Evolutionary conservation across 2,113 vertebrate species (phyloP).

Genomic region (cat (Felis catus)): DNA sequence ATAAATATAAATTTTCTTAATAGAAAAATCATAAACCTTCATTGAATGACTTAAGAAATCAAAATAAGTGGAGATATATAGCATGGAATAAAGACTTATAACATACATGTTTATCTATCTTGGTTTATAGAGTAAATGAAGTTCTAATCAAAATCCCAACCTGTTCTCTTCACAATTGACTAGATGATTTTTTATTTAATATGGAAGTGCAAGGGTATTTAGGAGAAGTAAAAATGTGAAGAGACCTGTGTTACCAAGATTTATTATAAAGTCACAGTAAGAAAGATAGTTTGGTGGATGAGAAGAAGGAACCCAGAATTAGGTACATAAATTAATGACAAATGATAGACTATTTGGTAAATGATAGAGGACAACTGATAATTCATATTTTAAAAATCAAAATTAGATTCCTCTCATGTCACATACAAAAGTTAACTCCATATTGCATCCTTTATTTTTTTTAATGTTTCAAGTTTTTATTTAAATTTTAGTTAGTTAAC

Average conservation of each 20-base stretch:
- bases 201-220: not conserved
- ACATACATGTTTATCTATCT: not conserved
- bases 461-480: not conserved
- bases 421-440: not conserved
- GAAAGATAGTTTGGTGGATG: not conserved
- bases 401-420: not conserved
- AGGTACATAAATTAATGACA: not conserved
- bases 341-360: not conserved
- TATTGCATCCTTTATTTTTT: not conserved
- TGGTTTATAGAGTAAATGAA: not conserved
- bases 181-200: not conserved
- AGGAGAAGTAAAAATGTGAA: not conserved
- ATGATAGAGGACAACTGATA: not conserved
- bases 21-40: not conserved
- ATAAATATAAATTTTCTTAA: not conserved
- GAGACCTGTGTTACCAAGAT: not conserved
- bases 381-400: not conserved
- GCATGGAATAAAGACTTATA: not conserved
- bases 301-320: not conserved
- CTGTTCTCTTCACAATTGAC: not conserved
- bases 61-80: not conserved
- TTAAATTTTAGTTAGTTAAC: not conserved
- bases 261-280: not conserved
- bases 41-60: conserved; percentile 5
- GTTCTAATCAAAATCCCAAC: not conserved